Evolutionary conservation across 2,888 invertebrate genomes (phyloP).

Genomic region (Aspidiotus destructor): DNA sequence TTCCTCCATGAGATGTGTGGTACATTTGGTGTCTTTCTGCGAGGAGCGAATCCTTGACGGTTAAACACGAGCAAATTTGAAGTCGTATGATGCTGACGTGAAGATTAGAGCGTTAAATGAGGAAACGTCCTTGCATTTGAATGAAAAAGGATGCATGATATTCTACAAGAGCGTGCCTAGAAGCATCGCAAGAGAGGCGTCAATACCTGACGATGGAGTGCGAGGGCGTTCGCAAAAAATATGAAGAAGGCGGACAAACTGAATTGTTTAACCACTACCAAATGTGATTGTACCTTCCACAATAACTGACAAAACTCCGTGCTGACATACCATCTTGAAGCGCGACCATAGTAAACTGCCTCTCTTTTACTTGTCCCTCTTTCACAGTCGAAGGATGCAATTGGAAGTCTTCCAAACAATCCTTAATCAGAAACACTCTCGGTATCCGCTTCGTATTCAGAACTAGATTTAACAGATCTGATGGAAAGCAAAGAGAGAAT

Average conservation of each 20-base stretch:
- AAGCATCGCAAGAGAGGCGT: not conserved
- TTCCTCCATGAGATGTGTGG: no score
- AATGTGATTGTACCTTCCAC: not conserved
- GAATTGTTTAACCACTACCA: not conserved
- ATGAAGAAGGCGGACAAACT: not conserved
- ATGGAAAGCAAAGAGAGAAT: constrained; percentile 1
- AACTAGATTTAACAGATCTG: not conserved
- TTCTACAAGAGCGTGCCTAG: not conserved
- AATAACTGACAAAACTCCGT: not conserved
- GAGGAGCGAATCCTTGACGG: not conserved
- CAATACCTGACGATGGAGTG: not conserved
- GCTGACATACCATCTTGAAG: not conserved
- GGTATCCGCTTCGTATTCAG: not conserved
- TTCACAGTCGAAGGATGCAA: not conserved
- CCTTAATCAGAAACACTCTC: not conserved
- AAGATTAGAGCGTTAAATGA: constrained; percentile 2
- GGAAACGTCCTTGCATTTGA: not conserved
- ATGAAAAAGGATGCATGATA: not conserved
- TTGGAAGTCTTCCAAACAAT: not conserved
- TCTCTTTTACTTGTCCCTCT: no score
- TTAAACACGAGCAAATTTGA: not conserved
- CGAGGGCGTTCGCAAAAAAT: not conserved
- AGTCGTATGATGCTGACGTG: not conserved
- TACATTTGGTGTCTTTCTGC: not conserved
- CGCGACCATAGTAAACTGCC: no score